phyloP scores from a whole-genome alignment of 2,888 invertebrate species.

The Ethmia dodecea region DNA sequence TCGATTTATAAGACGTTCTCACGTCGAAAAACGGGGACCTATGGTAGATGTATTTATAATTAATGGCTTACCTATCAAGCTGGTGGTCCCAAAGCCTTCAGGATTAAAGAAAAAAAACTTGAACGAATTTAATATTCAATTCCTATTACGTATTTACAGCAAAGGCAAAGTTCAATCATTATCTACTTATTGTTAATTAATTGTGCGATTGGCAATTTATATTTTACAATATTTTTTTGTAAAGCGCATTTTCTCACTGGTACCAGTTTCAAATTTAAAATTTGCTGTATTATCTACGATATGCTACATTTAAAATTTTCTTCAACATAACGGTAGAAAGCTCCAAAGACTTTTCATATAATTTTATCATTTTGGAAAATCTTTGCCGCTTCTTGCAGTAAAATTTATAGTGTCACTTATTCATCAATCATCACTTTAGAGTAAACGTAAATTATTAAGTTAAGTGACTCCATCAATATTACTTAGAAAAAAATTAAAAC shows the following conservation, averaged over 20 bases:
- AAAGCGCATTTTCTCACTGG: conserved; percentile 53
- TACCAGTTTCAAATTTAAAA: conserved; percentile 35
- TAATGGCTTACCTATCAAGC: conserved; percentile 2
- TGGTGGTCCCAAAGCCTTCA: conserved; percentile 6
- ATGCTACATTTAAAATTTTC: conserved; percentile 44
- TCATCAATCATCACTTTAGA: too few species aligned
- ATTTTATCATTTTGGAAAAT: too few species aligned
- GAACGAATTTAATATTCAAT: background rate
- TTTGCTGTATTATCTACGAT: conserved; percentile 43
- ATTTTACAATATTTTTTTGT: conserved; percentile 32
- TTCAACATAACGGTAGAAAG: too few species aligned
- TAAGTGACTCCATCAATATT: too few species aligned
- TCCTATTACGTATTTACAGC: conserved; percentile 5
- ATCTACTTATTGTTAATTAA: conserved; percentile 28
- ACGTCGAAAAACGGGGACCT: too few species aligned
- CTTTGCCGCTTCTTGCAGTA: too few species aligned
- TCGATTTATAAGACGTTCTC: too few species aligned
- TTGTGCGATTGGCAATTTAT: conserved; percentile 60
- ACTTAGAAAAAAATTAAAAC: too few species aligned
- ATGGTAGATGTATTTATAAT: too few species aligned
- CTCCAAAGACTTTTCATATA: too few species aligned
- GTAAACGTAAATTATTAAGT: too few species aligned
- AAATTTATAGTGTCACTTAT: too few species aligned
- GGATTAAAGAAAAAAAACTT: background rate
- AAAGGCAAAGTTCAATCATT: conserved; percentile 5